These are phyloP conservation scores for Chrysemys picta DNA, from an alignment of 2,113 vertebrate genomes.

Conservation along the genomic window DNA sequence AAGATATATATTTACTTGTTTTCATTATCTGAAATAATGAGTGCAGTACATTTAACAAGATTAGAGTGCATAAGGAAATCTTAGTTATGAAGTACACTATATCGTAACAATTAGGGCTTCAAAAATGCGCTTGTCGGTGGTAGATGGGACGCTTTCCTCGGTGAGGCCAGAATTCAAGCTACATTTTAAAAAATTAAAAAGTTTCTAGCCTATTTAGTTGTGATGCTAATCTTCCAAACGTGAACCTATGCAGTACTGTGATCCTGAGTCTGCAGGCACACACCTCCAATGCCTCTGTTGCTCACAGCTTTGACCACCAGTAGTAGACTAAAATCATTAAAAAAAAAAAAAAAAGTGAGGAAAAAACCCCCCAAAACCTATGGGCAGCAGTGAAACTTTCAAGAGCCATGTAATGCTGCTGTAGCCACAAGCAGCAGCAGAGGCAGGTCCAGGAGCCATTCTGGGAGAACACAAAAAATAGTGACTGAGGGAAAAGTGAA, in stretches of 20 bases:
- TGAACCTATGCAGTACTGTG: not conserved
- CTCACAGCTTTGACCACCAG: not conserved
- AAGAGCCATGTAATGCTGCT: not conserved
- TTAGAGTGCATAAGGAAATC: not conserved
- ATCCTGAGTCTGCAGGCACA: rapidly evolving
- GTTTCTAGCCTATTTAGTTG: not conserved
- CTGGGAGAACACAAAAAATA: not conserved
- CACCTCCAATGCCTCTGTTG: not conserved
- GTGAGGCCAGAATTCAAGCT: not conserved
- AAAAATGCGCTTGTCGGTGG: not conserved
- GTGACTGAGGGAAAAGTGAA: rapidly evolving
- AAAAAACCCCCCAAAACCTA: too few relatives aligned
- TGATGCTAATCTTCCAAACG: not conserved
- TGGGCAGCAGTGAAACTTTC: not conserved
- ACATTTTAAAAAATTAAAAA: not conserved
- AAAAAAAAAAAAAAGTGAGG: not conserved
- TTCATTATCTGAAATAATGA: not conserved
- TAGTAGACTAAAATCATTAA: rapidly evolving
- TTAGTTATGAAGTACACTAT: not conserved
- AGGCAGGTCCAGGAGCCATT: not conserved
- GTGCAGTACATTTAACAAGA: not conserved
- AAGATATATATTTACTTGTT: not conserved
- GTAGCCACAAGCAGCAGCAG: not conserved
- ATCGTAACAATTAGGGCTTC: not conserved
- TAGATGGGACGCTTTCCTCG: not conserved